These are phyloP conservation scores for Mellivora capensis DNA, from an alignment of 2,113 vertebrate genomes.

Conservation along the genomic window DNA sequence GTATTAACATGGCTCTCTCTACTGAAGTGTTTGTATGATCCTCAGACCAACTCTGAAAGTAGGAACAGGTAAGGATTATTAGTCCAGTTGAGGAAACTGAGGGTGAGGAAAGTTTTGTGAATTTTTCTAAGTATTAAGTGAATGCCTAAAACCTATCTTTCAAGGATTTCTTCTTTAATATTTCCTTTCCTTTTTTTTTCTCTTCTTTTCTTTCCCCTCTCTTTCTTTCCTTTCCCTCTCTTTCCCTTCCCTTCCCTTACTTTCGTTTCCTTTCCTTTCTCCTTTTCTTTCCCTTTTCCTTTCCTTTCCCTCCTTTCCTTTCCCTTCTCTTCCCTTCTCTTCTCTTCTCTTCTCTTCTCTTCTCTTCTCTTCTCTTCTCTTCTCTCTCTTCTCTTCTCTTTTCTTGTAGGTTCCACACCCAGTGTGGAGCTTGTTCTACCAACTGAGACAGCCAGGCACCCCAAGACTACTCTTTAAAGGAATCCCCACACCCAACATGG, in stretches of 20 bases:
- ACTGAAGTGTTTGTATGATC: neutral
- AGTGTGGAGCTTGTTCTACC: neutral
- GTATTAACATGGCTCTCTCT: neutral
- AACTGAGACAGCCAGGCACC: neutral
- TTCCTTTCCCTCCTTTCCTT: too few relatives aligned
- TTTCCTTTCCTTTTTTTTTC: neutral
- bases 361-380: too few relatives aligned
- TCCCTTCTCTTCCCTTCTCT: accelerated
- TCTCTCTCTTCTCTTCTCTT: too few relatives aligned
- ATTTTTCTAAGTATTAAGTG: neutral
- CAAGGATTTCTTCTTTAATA: neutral
- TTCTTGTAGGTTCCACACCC: neutral
- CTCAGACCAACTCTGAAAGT: neutral
- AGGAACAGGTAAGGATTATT: neutral
- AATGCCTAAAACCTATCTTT: neutral
- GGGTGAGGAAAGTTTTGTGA: neutral
- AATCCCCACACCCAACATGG: neutral
- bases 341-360: too few relatives aligned
- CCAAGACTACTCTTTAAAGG: neutral
- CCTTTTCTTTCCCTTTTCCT: too few relatives aligned
- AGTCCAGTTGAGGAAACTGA: neutral
- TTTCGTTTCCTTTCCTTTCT: too few relatives aligned
- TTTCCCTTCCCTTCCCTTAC: too few relatives aligned
- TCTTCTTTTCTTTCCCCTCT: too few relatives aligned
- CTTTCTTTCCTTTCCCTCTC: too few relatives aligned